Base-by-base conservation (phyloP, 2,888 invertebrate species). In the Ceraclea dissimilis region DNA sequence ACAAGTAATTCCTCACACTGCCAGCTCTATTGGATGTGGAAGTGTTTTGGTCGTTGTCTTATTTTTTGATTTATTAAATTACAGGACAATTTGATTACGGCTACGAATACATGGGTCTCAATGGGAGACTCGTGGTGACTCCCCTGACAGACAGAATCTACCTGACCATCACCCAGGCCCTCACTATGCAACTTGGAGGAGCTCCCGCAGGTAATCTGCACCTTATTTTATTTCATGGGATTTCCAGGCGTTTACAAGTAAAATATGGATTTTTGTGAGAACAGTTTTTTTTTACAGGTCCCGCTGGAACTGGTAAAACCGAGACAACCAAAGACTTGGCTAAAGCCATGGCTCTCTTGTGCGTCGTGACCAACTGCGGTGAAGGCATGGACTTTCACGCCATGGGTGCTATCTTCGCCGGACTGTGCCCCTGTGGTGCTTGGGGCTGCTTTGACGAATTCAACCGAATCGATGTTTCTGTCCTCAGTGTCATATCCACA, bases 361-460 rank as follows among this genome's bases (percentile, higher is more conserved):
- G 90, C 66, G 79, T 92, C 33, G 90, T 91, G 2, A 94, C 93
- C 0, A 91, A 95, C 72, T 95, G 95, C 67, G 93, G 93, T 0
- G 93, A 94, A 71, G 92, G 92, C 17, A 93, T 93, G 92, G 93
- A 93, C 74, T 90, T 85, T 68, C 82, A 88, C 63, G 90, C 93
- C 2, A 84, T 91, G 50, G 86, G 85, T 5, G 84, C 83, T 39
- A 90, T 87, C 62, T 72, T 92, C 4, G 84, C 87, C 0, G 84
- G 91, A 1, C 73, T 92, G 51, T 86, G 86, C 54, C 90, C 91
- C 68, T 90, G 90, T 68, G 95, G 95, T 0, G 93, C 93, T 2
- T 95, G 95, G 95, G 95, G 94, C 1, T 95, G 94, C 69, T 95
- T 95, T 68, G 94, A 95, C 64, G 93, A 94, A 72, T 95, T 95